Evolutionary conservation across 2,797 vertebrate genomes (phyloP).

Genomic region (Sarcophilus harrisii): DNA sequence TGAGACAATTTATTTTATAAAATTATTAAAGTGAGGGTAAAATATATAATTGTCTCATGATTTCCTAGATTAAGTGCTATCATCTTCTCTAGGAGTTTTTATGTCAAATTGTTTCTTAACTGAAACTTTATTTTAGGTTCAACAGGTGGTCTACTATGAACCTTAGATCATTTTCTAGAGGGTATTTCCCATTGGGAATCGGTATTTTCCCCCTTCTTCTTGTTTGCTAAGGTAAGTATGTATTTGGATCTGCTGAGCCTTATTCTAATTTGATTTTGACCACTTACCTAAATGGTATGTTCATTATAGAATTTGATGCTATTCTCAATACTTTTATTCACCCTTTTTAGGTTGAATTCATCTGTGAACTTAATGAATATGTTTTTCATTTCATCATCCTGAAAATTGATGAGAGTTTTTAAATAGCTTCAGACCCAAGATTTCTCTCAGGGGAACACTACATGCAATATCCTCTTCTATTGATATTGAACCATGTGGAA

Average conservation of each 20-base stretch:
- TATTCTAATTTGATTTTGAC: slow-evolving; percentile 26
- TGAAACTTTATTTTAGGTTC: not conserved
- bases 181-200: not conserved
- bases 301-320: slow-evolving; percentile 8
- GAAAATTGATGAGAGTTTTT: slow-evolving; percentile 41
- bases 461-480: not conserved
- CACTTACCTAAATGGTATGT: slow-evolving; percentile 25
- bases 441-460: not conserved
- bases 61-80: fast-evolving
- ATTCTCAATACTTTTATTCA: slow-evolving; percentile 16
- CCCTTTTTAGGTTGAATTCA: slow-evolving; percentile 5
- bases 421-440: not conserved
- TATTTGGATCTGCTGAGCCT: not conserved
- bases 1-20: no score
- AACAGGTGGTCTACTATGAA: not conserved
- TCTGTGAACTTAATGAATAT: slow-evolving; percentile 30
- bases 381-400: slow-evolving; percentile 7
- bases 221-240: not conserved
- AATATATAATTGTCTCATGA: fast-evolving
- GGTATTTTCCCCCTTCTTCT: not conserved
- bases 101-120: not conserved
- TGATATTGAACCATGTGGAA: not conserved
- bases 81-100: not conserved
- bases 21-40: fast-evolving
- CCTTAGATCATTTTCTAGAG: not conserved